A percentile compares a stretch with the other conserved stretches of the same genome.
Evolutionary conservation across 1,140 invertebrate species (phyloP).

Genomic region (Lerema accius): DNA sequence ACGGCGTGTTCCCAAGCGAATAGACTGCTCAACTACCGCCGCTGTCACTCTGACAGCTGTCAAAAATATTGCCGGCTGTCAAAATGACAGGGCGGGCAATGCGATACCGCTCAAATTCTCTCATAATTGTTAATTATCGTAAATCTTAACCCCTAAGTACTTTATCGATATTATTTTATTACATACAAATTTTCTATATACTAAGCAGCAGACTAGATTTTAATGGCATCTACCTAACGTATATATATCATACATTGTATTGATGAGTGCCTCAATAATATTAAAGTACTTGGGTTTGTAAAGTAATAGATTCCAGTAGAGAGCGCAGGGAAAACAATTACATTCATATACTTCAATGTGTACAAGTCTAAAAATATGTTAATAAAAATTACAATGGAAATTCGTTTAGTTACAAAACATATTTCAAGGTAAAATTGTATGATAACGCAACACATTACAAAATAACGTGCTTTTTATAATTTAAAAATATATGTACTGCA

Average conservation of each 20-base stretch:
- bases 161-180: constrained; percentile 50
- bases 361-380: no score
- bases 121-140: constrained; percentile 45
- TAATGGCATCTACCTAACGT: constrained; percentile 66
- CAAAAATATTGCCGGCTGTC: constrained; percentile 33
- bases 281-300: constrained; percentile 24
- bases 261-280: constrained; percentile 34
- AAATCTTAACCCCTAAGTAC: constrained; percentile 59
- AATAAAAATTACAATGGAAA: no score
- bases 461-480: no score
- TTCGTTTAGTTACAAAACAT: background rate
- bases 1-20: constrained; percentile 43
- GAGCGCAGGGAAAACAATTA: background rate
- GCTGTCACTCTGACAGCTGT: constrained; percentile 41
- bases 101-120: constrained; percentile 47
- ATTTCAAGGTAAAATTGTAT: no score
- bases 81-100: constrained; percentile 35
- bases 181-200: constrained; percentile 60
- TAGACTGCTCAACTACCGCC: constrained; percentile 38
- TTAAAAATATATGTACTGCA: no score
- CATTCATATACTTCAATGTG: no score
- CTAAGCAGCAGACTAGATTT: constrained; percentile 73
- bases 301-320: constrained; percentile 27
- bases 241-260: constrained; percentile 44
- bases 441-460: no score